A percentile compares a stretch with the other conserved stretches of the same genome.
phyloP scores from a whole-genome alignment of 2,888 invertebrate species.

The Bembecia ichneumoniformis region DNA sequence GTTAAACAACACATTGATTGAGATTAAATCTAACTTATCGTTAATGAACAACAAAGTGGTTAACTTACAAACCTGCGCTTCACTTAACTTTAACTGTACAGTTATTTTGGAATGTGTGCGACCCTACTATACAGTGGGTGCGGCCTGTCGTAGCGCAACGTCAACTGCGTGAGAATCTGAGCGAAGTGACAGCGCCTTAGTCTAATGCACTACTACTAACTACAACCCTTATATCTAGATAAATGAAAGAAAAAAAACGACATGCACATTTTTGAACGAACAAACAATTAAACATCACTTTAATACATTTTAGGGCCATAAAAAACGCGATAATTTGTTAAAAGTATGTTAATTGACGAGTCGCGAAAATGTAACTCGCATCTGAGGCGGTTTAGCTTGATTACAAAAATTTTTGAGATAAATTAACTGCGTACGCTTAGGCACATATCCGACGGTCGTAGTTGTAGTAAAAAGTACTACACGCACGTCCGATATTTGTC shows the following conservation, averaged over 20 bases:
- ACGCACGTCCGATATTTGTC: too few relatives aligned
- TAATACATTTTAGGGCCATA: too few relatives aligned
- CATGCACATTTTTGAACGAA: conserved; percentile 65
- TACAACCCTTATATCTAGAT: conserved; percentile 43
- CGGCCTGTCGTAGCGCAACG: not conserved
- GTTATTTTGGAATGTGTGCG: conserved; percentile 69
- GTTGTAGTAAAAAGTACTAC: too few relatives aligned
- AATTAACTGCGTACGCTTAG: too few relatives aligned
- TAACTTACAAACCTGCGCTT: conserved; percentile 58
- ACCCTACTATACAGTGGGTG: conserved; percentile 11
- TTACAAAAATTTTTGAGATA: too few relatives aligned
- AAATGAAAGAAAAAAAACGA: conserved; percentile 38
- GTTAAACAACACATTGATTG: conserved; percentile 61
- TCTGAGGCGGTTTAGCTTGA: too few relatives aligned
- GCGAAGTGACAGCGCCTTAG: conserved; percentile 50
- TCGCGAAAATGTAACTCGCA: too few relatives aligned
- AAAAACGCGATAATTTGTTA: too few relatives aligned
- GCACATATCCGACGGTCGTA: too few relatives aligned
- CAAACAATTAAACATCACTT: conserved; percentile 26
- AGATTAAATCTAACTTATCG: conserved; percentile 69
- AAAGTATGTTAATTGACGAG: too few relatives aligned
- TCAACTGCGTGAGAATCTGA: conserved; percentile 47
- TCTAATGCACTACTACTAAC: conserved; percentile 18
- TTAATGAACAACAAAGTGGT: conserved; percentile 72
- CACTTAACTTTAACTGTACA: conserved; percentile 47